Evolutionary conservation across 1,140 invertebrate genomes (phyloP).

Genomic region (Zophobas atratus): DNA sequence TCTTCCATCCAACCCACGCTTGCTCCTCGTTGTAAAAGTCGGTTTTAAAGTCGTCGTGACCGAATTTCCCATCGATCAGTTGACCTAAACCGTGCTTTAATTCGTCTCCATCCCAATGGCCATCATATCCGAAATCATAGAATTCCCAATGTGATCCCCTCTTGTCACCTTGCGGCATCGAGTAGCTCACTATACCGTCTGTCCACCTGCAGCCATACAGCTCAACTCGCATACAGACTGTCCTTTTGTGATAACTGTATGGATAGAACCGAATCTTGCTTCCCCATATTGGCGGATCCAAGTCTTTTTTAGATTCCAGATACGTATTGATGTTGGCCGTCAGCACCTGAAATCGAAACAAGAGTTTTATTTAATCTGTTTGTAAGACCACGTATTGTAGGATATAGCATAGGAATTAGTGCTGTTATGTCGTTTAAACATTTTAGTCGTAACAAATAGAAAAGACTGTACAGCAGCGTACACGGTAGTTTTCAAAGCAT

Average conservation of each 20-base stretch:
- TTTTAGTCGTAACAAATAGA: background rate
- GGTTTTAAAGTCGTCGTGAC: slow-evolving; percentile 81
- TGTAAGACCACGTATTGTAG: background rate
- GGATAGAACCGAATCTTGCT: slow-evolving; percentile 83
- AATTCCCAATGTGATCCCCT: slow-evolving; percentile 81
- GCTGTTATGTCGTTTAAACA: too few species aligned
- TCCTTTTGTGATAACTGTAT: slow-evolving; percentile 80
- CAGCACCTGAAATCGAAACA: slow-evolving; percentile 75
- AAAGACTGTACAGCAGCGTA: slow-evolving; percentile 6
- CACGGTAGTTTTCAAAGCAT: slow-evolving; percentile 20
- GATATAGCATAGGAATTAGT: background rate
- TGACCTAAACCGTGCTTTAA: slow-evolving; percentile 87
- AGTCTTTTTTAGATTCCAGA: slow-evolving; percentile 79
- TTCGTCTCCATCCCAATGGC: slow-evolving; percentile 71
- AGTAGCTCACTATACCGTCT: slow-evolving; percentile 85
- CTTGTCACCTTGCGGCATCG: slow-evolving; percentile 86
- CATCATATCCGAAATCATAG: slow-evolving; percentile 87
- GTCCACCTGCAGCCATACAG: slow-evolving; percentile 82
- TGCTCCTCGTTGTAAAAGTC: slow-evolving; percentile 77
- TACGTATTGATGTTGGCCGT: slow-evolving; percentile 89
- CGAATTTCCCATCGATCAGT: slow-evolving; percentile 79
- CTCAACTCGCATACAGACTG: slow-evolving; percentile 86
- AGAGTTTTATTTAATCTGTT: too few species aligned
- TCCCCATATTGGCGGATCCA: slow-evolving; percentile 82
- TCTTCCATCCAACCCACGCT: slow-evolving; percentile 94